phyloP scores from a whole-genome alignment of 2,888 invertebrate genomes.

The Lasioglossum malachurum region DNA sequence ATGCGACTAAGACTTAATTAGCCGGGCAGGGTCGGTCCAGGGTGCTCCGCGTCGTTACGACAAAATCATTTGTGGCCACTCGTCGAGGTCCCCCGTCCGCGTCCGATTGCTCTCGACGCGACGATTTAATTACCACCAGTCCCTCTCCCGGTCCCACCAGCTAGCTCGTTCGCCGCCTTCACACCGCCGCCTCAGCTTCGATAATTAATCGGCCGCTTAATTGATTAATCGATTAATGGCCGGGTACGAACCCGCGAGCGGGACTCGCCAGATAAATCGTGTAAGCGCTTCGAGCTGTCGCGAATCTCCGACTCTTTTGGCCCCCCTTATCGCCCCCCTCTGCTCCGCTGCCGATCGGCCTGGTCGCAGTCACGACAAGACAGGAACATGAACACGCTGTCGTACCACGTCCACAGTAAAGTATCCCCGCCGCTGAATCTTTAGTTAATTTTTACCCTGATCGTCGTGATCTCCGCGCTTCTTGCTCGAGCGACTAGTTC shows the following conservation, averaged over 20 bases:
- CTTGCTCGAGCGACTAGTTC: neutral
- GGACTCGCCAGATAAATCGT: slow-evolving; percentile 65
- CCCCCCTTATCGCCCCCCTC: slow-evolving; percentile 14
- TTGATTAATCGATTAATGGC: slow-evolving; percentile 78
- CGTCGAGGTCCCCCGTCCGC: slow-evolving; percentile 68
- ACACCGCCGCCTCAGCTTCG: slow-evolving; percentile 59
- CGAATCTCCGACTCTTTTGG: slow-evolving; percentile 43
- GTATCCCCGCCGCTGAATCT: slow-evolving; percentile 32
- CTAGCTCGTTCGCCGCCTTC: slow-evolving; percentile 38
- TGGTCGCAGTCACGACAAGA: slow-evolving; percentile 47
- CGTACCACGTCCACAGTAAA: slow-evolving; percentile 22
- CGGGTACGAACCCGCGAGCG: slow-evolving; percentile 45
- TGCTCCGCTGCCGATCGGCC: neutral
- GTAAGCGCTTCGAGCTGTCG: slow-evolving; percentile 59
- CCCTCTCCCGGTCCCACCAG: neutral
- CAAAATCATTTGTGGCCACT: slow-evolving; percentile 75
- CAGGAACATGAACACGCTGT: slow-evolving; percentile 60
- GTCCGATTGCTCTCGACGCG: slow-evolving; percentile 75
- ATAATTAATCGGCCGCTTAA: slow-evolving; percentile 78
- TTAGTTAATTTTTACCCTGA: slow-evolving; percentile 33
- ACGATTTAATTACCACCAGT: slow-evolving; percentile 76
- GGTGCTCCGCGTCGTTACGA: slow-evolving; percentile 74
- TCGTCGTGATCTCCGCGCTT: neutral
- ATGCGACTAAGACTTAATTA: slow-evolving; percentile 76
- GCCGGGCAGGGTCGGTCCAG: slow-evolving; percentile 63